phyloP scores from a whole-genome alignment of 2,888 invertebrate species.

The Sericinus montela region DNA sequence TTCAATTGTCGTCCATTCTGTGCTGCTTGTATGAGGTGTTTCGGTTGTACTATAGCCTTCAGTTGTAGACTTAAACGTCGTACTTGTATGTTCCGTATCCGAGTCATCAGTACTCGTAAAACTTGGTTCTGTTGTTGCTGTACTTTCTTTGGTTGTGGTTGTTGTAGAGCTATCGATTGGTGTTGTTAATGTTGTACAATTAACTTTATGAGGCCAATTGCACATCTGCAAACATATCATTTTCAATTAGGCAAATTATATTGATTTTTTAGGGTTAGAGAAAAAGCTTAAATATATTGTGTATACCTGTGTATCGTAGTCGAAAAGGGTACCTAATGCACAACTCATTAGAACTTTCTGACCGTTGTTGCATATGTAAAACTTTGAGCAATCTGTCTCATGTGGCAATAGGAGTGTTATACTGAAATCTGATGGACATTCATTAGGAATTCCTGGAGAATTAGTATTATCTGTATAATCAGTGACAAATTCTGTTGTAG shows the following conservation, averaged over 20 bases:
- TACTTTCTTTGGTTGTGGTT: neutral
- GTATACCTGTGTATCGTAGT: slow-evolving; percentile 35
- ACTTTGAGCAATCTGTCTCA: slow-evolving; percentile 43
- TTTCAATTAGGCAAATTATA: too few relatives aligned
- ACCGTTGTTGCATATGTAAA: slow-evolving; percentile 45
- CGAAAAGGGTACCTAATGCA: slow-evolving; percentile 35
- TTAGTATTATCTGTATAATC: neutral
- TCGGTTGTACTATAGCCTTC: too few relatives aligned
- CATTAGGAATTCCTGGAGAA: neutral
- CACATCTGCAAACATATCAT: slow-evolving; percentile 25
- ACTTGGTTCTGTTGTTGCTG: neutral
- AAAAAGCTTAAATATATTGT: too few relatives aligned
- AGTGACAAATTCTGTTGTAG: neutral
- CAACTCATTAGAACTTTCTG: slow-evolving; percentile 34
- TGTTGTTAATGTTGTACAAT: slow-evolving; percentile 7
- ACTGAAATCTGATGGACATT: slow-evolving; percentile 30
- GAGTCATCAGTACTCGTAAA: neutral
- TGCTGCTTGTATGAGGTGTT: too few relatives aligned
- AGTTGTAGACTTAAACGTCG: neutral
- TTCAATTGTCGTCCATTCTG: too few relatives aligned
- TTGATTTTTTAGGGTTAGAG: too few relatives aligned
- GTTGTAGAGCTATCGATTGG: neutral
- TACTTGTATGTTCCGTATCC: neutral
- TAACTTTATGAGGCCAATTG: slow-evolving; percentile 28
- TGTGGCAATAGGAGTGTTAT: slow-evolving; percentile 40